Conservation (phyloP, 2,888 invertebrate species). For the Orgyia antiqua region DNA sequence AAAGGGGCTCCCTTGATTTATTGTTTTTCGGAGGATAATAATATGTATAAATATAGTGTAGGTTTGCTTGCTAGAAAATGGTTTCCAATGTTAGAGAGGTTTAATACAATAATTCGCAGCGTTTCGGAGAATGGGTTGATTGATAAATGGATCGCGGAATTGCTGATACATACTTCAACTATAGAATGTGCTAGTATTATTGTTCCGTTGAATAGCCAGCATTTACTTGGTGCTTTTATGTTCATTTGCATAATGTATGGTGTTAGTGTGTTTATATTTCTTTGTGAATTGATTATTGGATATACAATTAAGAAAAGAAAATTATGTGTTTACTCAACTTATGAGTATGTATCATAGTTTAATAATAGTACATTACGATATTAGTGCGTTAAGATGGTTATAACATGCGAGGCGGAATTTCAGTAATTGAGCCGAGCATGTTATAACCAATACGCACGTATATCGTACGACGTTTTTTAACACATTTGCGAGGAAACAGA, state of each 20-base stretch:
- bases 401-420: no score
- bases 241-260: constrained; percentile 63
- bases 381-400: no score
- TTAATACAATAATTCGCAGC: constrained; percentile 66
- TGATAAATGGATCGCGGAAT: constrained; percentile 68
- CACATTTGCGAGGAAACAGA: no score
- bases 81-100: constrained; percentile 64
- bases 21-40: constrained; percentile 66
- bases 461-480: no score
- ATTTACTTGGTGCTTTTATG: constrained; percentile 69
- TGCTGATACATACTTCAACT: constrained; percentile 46
- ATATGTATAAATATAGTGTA: constrained; percentile 72
- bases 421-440: no score
- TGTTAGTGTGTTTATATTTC: constrained; percentile 50
- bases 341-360: background rate
- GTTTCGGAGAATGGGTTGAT: constrained; percentile 70
- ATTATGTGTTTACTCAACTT: background rate
- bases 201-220: constrained; percentile 54
- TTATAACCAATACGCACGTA: no score
- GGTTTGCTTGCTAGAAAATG: constrained; percentile 63
- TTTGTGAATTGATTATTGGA: constrained; percentile 42
- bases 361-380: background rate
- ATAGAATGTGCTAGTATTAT: constrained; percentile 45
- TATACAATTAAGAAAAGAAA: constrained; percentile 9
- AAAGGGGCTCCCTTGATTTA: constrained; percentile 60